These are phyloP conservation scores for Python bivittatus DNA, from an alignment of 2,113 vertebrate species.

Conservation along the genomic window DNA sequence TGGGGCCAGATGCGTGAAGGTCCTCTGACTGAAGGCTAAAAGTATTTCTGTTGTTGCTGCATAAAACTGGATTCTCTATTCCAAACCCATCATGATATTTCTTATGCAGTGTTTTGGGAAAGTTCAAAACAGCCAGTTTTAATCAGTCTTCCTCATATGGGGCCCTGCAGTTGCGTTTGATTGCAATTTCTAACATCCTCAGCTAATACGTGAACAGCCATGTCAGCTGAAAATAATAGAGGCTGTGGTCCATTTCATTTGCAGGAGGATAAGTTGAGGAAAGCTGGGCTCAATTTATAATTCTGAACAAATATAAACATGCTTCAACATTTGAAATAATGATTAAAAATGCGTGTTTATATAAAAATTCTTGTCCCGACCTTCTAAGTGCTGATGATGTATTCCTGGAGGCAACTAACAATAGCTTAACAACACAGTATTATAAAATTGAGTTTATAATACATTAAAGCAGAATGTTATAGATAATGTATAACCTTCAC, in stretches of 20 bases:
- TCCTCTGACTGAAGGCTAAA: neutral
- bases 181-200: neutral
- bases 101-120: neutral
- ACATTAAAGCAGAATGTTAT: neutral
- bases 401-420: neutral
- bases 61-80: neutral
- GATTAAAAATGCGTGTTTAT: neutral
- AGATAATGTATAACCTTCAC: neutral
- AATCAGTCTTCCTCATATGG: neutral
- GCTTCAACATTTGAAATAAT: neutral
- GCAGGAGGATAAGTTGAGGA: neutral
- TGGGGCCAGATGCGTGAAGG: neutral
- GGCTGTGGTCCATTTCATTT: neutral
- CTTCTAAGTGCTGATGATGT: neutral
- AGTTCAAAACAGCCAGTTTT: neutral
- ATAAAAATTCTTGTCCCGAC: neutral
- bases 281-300: neutral
- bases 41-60: neutral
- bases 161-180: neutral
- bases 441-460: neutral
- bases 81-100: neutral
- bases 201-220: neutral
- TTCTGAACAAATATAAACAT: neutral
- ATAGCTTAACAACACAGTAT: neutral
- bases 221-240: neutral